Evolutionary conservation across 2,797 vertebrate genomes (phyloP).

Genomic region (Epinephelus awoara): DNA sequence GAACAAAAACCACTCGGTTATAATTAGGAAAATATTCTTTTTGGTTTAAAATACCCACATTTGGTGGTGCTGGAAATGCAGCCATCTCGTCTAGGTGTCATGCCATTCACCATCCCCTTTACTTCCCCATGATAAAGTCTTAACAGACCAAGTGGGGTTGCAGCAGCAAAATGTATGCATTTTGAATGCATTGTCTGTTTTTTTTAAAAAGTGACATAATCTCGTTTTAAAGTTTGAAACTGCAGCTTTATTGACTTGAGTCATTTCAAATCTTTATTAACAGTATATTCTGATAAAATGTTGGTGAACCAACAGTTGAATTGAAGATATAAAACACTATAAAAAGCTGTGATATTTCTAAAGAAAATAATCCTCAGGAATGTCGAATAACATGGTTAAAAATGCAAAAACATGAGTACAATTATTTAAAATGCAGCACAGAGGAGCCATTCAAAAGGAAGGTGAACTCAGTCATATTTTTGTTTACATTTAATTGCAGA

Average conservation of each 20-base stretch:
- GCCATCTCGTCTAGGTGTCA: too few relatives aligned
- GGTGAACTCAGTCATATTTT: slow-evolving; percentile 1
- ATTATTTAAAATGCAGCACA: slow-evolving; percentile 10
- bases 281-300: not conserved
- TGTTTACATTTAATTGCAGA: slow-evolving; percentile 54
- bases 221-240: not conserved
- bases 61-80: too few relatives aligned
- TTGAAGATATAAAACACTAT: not conserved
- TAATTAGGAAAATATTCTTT: too few relatives aligned
- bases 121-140: too few relatives aligned
- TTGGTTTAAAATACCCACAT: too few relatives aligned
- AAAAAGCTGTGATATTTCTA: not conserved
- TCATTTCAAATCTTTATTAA: not conserved
- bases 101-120: too few relatives aligned
- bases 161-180: not conserved
- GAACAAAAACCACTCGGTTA: too few relatives aligned
- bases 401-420: not conserved
- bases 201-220: not conserved
- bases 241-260: not conserved
- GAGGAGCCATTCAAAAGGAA: not conserved
- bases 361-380: not conserved
- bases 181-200: not conserved
- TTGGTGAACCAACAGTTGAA: not conserved
- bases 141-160: not conserved
- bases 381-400: not conserved